Percentiles rank a stretch among this genome's conserved stretches.
phyloP scores from a whole-genome alignment of 1,140 invertebrate species.

The Phortica variegata region DNA sequence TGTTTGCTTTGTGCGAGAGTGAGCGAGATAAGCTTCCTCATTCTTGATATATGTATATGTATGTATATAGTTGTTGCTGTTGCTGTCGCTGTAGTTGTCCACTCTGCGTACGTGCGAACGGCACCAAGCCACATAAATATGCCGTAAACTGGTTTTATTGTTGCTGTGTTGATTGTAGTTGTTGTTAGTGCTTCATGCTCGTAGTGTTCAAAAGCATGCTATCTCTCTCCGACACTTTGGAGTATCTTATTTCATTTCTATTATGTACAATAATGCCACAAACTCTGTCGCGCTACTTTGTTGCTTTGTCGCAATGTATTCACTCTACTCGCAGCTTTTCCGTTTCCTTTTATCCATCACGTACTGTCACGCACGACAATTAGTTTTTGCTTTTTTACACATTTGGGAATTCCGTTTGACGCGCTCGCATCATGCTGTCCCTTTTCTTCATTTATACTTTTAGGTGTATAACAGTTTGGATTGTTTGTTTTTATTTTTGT shows the following conservation, averaged over 20 bases:
- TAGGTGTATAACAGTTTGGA: no score
- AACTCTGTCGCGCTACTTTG: not conserved
- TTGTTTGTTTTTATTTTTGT: constrained; percentile 33
- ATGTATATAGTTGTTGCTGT: constrained; percentile 11
- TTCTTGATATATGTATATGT: not conserved
- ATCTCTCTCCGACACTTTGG: no score
- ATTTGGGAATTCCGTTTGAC: constrained; percentile 45
- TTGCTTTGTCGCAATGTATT: not conserved
- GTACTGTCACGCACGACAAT: constrained; percentile 49
- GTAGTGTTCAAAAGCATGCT: no score
- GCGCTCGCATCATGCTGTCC: constrained; percentile 6
- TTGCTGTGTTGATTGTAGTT: no score
- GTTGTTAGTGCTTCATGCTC: no score
- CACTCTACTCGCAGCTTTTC: not conserved
- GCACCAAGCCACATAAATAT: not conserved
- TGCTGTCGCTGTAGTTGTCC: constrained; percentile 5
- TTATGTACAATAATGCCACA: constrained; percentile 18
- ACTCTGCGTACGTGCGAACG: constrained; percentile 4
- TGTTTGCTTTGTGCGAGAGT: constrained; percentile 14
- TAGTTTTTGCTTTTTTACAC: constrained; percentile 53
- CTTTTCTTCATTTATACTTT: not conserved
- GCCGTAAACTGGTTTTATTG: constrained; percentile 28
- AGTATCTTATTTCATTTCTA: no score
- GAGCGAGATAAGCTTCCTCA: constrained; percentile 16
- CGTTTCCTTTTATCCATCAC: no score